Evolutionary conservation across 2,888 invertebrate genomes (phyloP), one percentile per base, ranked within the genome.

Genomic region (Drosophila mayaguana): DNA sequence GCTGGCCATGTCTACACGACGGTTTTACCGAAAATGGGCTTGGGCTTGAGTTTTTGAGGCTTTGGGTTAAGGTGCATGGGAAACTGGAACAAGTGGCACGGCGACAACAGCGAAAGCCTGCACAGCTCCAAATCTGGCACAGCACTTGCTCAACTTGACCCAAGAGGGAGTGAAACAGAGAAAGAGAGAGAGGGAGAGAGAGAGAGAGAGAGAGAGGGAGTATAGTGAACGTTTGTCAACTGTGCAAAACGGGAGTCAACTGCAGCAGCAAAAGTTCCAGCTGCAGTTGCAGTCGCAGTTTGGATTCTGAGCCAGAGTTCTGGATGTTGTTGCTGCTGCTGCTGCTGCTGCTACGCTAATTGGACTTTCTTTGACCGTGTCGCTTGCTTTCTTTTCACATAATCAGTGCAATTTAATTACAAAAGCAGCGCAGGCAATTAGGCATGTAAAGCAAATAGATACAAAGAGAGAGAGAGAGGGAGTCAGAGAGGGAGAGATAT

Each of bases 351-450:
- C 25, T 40, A 56, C 69, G 59, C 89, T 86, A 86, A 86, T 88
- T 86, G 86, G 89, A 80, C 83, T 85, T 88, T 85, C 80, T 81
- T 80, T 64, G 70, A 38, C 42, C 55, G 55, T 42, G 55, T 55
- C 56, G 32, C 68, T 56, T 66, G 66, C 80, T 79, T 80, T 77
- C 80, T 76, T 80, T 77, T 61, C 74, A 74, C 81, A 75, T 83
- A 85, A 85, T 85, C 87, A 88, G 88, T 82, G 83, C 83, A 84
- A 85, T 84, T 84, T 84, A 84, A 84, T 84, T 84, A 84, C 87
- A 75, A 75, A 74, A 73, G 63, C 70, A 70, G 70, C 69, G 59
- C 68, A 48, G 75, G 84, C 86, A 86, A 88, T 86, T 88, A 86
- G 89, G 80, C 85, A 86, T 86, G 89, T 86, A 88, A 84, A 85